Evolutionary conservation across 2,888 invertebrate species (phyloP).

Genomic region (Oegoconia quadripuncta): DNA sequence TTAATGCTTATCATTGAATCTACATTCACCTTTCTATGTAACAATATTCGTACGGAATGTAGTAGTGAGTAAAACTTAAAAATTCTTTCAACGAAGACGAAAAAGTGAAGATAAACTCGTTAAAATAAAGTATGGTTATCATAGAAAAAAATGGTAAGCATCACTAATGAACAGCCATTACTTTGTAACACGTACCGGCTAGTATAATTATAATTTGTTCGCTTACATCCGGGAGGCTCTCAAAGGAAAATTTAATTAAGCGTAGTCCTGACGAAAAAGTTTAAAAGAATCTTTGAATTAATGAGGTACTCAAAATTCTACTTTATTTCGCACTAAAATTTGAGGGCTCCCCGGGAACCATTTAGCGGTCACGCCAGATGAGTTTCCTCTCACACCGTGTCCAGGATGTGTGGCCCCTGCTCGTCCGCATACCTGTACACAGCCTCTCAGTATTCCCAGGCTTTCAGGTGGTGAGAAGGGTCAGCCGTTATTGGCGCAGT

Average conservation of each 20-base stretch:
- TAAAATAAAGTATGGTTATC: too few species aligned
- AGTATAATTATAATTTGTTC: conserved; percentile 7
- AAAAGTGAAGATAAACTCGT: too few species aligned
- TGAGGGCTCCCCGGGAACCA: conserved; percentile 24
- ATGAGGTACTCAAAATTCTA: conserved; percentile 43
- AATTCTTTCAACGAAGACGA: too few species aligned
- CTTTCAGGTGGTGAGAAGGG: conserved; percentile 9
- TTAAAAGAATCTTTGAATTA: conserved; percentile 46
- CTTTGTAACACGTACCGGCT: not conserved
- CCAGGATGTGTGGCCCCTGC: conserved; percentile 13
- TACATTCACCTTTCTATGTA: too few species aligned
- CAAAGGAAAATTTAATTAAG: conserved; percentile 42
- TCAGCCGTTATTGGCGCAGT: conserved; percentile 10
- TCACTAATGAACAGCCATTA: not conserved
- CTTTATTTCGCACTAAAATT: conserved; percentile 32
- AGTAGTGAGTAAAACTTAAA: too few species aligned
- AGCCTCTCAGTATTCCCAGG: conserved; percentile 3
- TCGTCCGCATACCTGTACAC: conserved; percentile 2
- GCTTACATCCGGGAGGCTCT: conserved; percentile 10
- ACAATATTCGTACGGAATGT: too few species aligned
- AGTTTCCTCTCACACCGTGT: conserved; percentile 13
- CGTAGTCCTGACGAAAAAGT: conserved; percentile 31
- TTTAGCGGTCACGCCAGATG: conserved; percentile 25
- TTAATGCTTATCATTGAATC: too few species aligned
- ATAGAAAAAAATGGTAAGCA: too few species aligned